Evolutionary conservation across 2,888 invertebrate genomes (phyloP).

Genomic region (Lymantria dispar): DNA sequence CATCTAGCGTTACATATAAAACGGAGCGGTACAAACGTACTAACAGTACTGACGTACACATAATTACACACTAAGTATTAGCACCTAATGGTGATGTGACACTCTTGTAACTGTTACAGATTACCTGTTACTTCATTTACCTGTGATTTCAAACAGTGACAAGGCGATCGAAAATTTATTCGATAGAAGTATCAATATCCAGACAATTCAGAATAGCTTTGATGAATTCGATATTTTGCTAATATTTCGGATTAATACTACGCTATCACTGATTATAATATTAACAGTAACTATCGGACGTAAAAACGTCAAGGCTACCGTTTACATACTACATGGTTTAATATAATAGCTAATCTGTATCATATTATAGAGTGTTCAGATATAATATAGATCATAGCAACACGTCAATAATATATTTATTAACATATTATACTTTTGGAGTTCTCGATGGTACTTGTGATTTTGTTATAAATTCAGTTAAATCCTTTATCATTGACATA

Average conservation of each 20-base stretch:
- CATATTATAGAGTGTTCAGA: conserved; percentile 18
- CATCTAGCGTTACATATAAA: conserved; percentile 35
- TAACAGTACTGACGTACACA: conserved; percentile 10
- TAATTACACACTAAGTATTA: conserved; percentile 65
- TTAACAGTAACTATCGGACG: neutral
- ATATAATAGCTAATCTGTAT: conserved; percentile 8
- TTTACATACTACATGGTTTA: neutral
- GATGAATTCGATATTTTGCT: too few species aligned
- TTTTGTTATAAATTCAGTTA: conserved; percentile 4
- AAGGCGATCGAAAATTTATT: too few species aligned
- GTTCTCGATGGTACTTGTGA: conserved; percentile 31
- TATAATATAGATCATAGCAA: conserved; percentile 49
- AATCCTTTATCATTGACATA: neutral
- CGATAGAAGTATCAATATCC: too few species aligned
- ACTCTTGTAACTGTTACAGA: conserved; percentile 37
- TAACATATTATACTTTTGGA: conserved; percentile 30
- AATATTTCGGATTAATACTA: too few species aligned
- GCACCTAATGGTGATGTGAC: conserved; percentile 72
- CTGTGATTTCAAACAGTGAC: too few species aligned
- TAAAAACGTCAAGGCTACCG: neutral
- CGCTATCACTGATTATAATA: neutral
- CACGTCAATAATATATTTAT: conserved; percentile 44
- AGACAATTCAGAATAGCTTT: too few species aligned
- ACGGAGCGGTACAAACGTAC: conserved; percentile 26
- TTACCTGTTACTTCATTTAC: conserved; percentile 34